Percentiles rank a stretch among this genome's conserved stretches.
These are phyloP conservation scores for Alviniconcha strummeri DNA, from an alignment of 2,888 invertebrate genomes.

Conservation along the genomic window DNA sequence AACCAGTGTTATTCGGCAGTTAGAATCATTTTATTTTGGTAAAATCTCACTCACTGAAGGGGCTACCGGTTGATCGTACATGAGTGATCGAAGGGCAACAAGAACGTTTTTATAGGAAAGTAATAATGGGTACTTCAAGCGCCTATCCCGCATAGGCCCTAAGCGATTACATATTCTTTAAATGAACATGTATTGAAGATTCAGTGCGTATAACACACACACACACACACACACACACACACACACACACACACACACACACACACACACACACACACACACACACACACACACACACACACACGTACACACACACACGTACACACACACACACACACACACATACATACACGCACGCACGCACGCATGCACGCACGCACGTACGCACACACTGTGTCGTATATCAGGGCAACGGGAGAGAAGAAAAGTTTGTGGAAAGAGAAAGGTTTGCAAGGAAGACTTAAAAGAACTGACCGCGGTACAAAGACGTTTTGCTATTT, in stretches of 20 bases:
- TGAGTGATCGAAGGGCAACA: not conserved
- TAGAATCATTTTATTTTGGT: too few relatives aligned
- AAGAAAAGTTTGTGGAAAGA: too few relatives aligned
- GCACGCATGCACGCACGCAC: not conserved
- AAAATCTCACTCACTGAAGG: not conserved
- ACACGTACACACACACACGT: too few relatives aligned
- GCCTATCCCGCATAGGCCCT: not conserved
- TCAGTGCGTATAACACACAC: not conserved
- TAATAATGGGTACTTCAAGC: not conserved
- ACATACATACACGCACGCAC: not conserved
- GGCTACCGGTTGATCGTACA: not conserved
- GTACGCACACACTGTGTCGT: not conserved
- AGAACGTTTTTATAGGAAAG: not conserved
- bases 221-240: not conserved
- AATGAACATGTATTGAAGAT: not conserved
- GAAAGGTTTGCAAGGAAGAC: not conserved
- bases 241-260: not conserved
- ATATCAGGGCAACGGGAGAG: not conserved
- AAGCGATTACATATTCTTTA: not conserved
- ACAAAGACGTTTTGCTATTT: not conserved
- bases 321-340: conserved; percentile 3
- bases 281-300: too few relatives aligned
- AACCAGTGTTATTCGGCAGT: too few relatives aligned
- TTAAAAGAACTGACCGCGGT: not conserved
- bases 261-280: conserved; percentile 1